Percentiles rank a stretch among this genome's conserved stretches.
Conservation (phyloP, 2,888 invertebrate genomes). For the Griposia aprilina region DNA sequence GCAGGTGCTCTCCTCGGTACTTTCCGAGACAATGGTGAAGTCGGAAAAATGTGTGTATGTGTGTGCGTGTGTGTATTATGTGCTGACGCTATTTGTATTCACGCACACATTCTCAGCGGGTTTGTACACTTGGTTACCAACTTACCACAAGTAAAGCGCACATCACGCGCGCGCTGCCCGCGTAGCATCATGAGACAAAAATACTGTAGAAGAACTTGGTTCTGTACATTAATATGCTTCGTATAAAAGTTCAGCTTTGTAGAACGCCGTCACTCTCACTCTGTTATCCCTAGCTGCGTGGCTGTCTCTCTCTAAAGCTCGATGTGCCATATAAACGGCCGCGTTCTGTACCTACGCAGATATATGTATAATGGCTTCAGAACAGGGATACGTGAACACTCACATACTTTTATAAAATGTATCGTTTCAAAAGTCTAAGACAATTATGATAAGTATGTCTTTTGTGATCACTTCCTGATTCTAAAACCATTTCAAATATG, state of each 20-base stretch:
- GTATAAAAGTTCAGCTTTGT: not conserved
- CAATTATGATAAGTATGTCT: not conserved
- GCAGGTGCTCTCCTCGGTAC: too few relatives aligned
- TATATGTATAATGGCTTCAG: slow-evolving; percentile 16
- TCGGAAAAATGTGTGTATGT: too few relatives aligned
- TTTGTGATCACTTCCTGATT: not conserved
- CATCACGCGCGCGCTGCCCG: too few relatives aligned
- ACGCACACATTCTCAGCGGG: not conserved
- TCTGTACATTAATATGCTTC: not conserved
- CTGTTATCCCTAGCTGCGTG: not conserved
- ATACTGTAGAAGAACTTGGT: not conserved
- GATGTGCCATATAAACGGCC: not conserved
- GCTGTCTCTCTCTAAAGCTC: not conserved
- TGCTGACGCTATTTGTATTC: not conserved
- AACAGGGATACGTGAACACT: not conserved
- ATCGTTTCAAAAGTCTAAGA: not conserved
- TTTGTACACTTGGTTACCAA: not conserved
- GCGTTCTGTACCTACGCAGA: not conserved
- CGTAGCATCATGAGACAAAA: not conserved
- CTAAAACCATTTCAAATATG: slow-evolving; percentile 10
- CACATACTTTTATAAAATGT: not conserved
- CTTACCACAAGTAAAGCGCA: not conserved
- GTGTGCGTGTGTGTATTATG: not conserved
- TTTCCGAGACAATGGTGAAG: not conserved
- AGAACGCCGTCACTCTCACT: not conserved